These are phyloP conservation scores for Parauchenoglanis ngamensis DNA, from an alignment of 2,797 vertebrate genomes.

Conservation along the genomic window DNA sequence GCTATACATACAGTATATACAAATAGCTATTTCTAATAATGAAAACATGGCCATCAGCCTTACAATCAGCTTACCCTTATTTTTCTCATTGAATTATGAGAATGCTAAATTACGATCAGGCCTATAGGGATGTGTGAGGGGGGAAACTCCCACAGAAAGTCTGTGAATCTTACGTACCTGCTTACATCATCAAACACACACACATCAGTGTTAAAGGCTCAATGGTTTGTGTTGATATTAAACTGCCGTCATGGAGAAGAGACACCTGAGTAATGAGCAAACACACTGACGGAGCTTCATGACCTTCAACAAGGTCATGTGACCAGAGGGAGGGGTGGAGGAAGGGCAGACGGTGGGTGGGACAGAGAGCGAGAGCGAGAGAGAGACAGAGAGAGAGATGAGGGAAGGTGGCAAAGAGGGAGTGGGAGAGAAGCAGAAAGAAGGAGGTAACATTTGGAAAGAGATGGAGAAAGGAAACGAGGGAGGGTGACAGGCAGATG, in stretches of 20 bases:
- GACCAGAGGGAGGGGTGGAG: background rate
- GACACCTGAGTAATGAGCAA: slow-evolving; percentile 9
- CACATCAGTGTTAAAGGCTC: background rate
- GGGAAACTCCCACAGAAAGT: slow-evolving; percentile 27
- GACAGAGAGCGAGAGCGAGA: background rate
- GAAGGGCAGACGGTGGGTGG: background rate
- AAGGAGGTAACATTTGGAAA: background rate
- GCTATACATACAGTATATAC: background rate
- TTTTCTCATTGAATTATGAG: slow-evolving; percentile 64
- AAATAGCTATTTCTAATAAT: background rate
- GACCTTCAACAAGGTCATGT: slow-evolving; percentile 60
- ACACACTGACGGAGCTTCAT: slow-evolving; percentile 16
- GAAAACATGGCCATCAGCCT: background rate
- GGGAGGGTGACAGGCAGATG: background rate
- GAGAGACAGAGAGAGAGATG: background rate
- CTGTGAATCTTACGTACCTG: slow-evolving; percentile 40
- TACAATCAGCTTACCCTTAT: background rate
- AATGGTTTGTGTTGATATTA: slow-evolving; percentile 1
- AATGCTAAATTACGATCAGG: slow-evolving; percentile 58
- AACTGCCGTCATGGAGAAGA: slow-evolving; percentile 1
- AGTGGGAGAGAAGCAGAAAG: background rate
- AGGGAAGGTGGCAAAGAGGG: background rate
- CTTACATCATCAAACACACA: background rate
- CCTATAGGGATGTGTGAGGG: background rate
- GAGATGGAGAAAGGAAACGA: background rate